These are phyloP conservation scores for Eilema sororculum DNA, from an alignment of 2,888 invertebrate genomes.

Conservation along the genomic window DNA sequence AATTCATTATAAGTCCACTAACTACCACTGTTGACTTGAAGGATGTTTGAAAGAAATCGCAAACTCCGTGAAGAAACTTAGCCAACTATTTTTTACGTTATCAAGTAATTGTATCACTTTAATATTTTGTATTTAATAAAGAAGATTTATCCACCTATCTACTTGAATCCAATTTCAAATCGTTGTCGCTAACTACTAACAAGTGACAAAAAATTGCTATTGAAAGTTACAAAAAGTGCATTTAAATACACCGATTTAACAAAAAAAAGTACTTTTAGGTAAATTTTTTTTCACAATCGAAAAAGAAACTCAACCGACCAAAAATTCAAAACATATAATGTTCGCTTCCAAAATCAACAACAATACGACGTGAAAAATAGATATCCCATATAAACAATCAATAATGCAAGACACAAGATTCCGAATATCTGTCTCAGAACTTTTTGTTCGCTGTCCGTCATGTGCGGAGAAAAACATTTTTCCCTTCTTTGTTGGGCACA, in stretches of 20 bases:
- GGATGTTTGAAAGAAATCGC: too few relatives aligned
- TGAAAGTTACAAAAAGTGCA: background rate
- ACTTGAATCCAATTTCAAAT: too few relatives aligned
- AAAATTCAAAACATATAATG: constrained; percentile 17
- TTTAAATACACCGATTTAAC: background rate
- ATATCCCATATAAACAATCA: constrained; percentile 43
- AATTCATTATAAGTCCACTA: too few relatives aligned
- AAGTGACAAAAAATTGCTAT: too few relatives aligned
- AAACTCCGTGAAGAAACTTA: too few relatives aligned
- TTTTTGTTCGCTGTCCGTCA: constrained; percentile 44
- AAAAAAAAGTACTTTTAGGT: too few relatives aligned
- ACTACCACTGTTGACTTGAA: too few relatives aligned
- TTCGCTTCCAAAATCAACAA: constrained; percentile 11
- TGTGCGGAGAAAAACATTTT: constrained; percentile 41
- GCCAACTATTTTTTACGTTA: too few relatives aligned
- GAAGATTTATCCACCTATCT: too few relatives aligned
- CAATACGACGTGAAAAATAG: constrained; percentile 26
- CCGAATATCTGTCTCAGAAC: constrained; percentile 35
- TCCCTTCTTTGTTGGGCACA: constrained; percentile 53
- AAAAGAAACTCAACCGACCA: constrained; percentile 17
- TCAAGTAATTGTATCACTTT: too few relatives aligned
- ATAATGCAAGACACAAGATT: constrained; percentile 42
- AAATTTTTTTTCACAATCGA: background rate
- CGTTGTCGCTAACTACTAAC: too few relatives aligned
- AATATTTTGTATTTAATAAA: too few relatives aligned